Evolutionary conservation across 2,888 invertebrate species (phyloP), one percentile per base, ranked within the genome.

Genomic region (Brenthis hecate): DNA sequence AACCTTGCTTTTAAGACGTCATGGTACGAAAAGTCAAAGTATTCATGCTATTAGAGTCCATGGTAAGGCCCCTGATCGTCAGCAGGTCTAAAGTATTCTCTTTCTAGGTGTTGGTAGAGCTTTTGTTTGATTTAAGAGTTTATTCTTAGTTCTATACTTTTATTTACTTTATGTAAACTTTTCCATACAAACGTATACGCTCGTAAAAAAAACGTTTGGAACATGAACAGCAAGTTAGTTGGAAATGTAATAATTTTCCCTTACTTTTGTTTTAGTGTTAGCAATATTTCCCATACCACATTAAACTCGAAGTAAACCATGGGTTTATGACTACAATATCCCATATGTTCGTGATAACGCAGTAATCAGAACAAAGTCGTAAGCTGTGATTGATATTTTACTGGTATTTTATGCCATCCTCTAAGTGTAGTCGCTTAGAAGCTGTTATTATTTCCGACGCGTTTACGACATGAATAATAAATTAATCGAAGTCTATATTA

Each of bases 371-470:
- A 23, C n/a, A 13, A 8, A 53, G 19, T 62, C 61, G 32, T 61
- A 6, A 61, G 4, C 13, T 16, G 32, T 13, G 36, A 61, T 61
- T 61, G 51, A 61, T 61, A 61, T 61, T 61, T 61, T 61, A 53
- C 16, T 53, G 36, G 4, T 14, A 13, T 53, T 36, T 61, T 16
- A 61, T 51, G 13, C 14, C 32, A 6, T 13, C 13, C 16, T 36
- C 28, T 32, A 13, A 36, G 36, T 43, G 36, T 11, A 11, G 36
- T 51, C 51, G 51, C 51, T 43, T 16, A 51, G 13, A 51, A 14
- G n/a, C 6, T 51, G 16, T 51, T 51, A 51, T 51, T 13, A 51
- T 53, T 8, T 53, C n/a, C 16, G 1, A 14, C 16, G 16, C 51
- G 51, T 53, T 53, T 53, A 53, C 5, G 51, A 53, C 51, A 53